Evolutionary conservation across 2,797 vertebrate species (phyloP).

Genomic region (Bovichtus variegatus): DNA sequence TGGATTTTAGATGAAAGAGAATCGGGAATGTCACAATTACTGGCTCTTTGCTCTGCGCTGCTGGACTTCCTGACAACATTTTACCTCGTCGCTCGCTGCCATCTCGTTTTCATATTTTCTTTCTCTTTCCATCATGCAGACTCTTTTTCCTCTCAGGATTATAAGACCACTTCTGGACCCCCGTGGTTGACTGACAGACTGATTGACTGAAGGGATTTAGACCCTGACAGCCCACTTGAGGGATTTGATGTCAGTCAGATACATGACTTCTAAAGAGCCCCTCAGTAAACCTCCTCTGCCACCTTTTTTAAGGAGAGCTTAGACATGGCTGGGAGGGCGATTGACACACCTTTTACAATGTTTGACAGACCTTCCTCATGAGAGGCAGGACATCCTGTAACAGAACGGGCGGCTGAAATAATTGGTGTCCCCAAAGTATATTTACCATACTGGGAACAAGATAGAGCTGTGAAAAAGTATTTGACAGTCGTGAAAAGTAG

Average conservation of each 20-base stretch:
- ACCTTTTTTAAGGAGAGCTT: conserved; percentile 35
- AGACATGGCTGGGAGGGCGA: conserved; percentile 19
- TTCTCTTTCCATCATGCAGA: conserved; percentile 14
- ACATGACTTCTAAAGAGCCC: conserved; percentile 38
- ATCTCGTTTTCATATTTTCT: conserved; percentile 6
- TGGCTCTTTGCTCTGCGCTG: conserved; percentile 18
- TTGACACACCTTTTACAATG: conserved; percentile 30
- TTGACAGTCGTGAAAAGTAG: conserved; percentile 5
- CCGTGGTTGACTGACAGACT: conserved; percentile 1
- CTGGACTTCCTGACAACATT: conserved; percentile 21
- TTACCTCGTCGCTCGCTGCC: background rate
- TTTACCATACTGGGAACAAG: conserved; percentile 20
- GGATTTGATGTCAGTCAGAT: conserved; percentile 45
- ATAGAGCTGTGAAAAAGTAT: conserved; percentile 17
- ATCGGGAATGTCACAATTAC: conserved; percentile 35
- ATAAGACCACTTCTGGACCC: conserved; percentile 27
- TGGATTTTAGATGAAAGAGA: conserved; percentile 54
- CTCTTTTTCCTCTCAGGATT: conserved; percentile 17
- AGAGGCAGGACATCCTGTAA: conserved; percentile 34
- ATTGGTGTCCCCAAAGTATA: conserved; percentile 16
- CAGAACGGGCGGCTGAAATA: conserved; percentile 12
- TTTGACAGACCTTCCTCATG: conserved; percentile 35
- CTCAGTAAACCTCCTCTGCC: conserved; percentile 17
- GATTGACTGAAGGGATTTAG: conserved; percentile 35
- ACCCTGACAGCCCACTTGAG: conserved; percentile 46